These are phyloP conservation scores for Mustela nigripes DNA, from an alignment of 2,113 vertebrate species.

Conservation along the genomic window DNA sequence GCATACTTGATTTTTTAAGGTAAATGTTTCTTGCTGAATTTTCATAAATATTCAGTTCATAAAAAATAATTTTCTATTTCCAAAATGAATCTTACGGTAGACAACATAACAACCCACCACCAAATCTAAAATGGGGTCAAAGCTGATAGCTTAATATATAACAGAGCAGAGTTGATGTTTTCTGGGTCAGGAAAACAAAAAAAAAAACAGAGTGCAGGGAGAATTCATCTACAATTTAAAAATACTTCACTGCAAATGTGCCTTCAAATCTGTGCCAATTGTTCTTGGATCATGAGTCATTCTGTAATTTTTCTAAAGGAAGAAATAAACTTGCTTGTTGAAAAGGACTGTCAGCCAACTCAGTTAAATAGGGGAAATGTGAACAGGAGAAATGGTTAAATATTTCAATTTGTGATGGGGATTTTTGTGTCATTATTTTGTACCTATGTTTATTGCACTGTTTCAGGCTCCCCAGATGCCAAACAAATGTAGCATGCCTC, in stretches of 20 bases:
- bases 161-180: neutral
- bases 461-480: neutral
- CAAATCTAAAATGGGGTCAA: constrained; percentile 38
- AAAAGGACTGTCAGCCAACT: neutral
- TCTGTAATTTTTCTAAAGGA: neutral
- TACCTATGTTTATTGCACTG: neutral
- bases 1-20: neutral
- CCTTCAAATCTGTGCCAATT: constrained; percentile 42
- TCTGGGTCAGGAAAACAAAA: constrained; percentile 42
- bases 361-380: constrained; percentile 3
- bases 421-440: neutral
- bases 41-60: neutral
- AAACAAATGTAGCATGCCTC: neutral
- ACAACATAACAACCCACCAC: neutral
- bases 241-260: constrained; percentile 19
- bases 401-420: neutral
- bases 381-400: neutral
- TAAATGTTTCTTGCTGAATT: neutral
- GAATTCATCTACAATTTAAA: constrained; percentile 56
- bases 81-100: neutral
- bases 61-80: neutral
- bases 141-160: constrained; percentile 23
- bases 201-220: neutral
- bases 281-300: neutral
- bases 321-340: neutral